Base-by-base conservation (phyloP, 2,113 vertebrate species). In the Dicerorhinus sumatrensis region DNA sequence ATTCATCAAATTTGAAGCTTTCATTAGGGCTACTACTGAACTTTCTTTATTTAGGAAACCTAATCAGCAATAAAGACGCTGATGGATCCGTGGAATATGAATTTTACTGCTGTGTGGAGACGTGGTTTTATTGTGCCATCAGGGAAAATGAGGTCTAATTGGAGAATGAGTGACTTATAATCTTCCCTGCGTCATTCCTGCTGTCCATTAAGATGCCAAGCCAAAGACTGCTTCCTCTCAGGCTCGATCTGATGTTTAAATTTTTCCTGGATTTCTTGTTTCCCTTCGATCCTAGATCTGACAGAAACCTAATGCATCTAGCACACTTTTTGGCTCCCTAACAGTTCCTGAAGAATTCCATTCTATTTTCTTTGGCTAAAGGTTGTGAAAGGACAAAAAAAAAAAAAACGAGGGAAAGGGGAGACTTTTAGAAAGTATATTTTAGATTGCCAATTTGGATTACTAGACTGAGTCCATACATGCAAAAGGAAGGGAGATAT, bases 121-220 rank as follows among this genome's bases (percentile, higher is more conserved):
- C 86, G 89, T 12, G 83, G 75, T 84, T 98, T 98, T 96, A 96
- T 96, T 79, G 96, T 96, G 56, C 89, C 33, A 27, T 76, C 92
- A 81, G 60, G 91, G 79, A 94, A 97, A 96, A 96, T 93, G 89
- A 97, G 92, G 76, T 84, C 89, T 91, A 96, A 97, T 87, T 97
- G 96, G 84, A 75, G 72, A 62, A 92, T 73, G 42, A 97, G 70
- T 81, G 82, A 94, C 39, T 96, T 96, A 29, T 10, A 95, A 83
- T 83, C 75, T 75, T 92, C 48, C 29, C 56, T 58, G 46, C 62
- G 62, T 96, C 83, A 39, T 81, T 94, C 58, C 77, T 83, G 83
- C 67, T 90, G 25, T 82, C 79, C 72, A 63, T 70, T 76, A 83
- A 95, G 96, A 92, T 6, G 2, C 76, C 48, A 75, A 6, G 90